phyloP scores from a whole-genome alignment of 2,113 vertebrate species.

The Murina feae region DNA sequence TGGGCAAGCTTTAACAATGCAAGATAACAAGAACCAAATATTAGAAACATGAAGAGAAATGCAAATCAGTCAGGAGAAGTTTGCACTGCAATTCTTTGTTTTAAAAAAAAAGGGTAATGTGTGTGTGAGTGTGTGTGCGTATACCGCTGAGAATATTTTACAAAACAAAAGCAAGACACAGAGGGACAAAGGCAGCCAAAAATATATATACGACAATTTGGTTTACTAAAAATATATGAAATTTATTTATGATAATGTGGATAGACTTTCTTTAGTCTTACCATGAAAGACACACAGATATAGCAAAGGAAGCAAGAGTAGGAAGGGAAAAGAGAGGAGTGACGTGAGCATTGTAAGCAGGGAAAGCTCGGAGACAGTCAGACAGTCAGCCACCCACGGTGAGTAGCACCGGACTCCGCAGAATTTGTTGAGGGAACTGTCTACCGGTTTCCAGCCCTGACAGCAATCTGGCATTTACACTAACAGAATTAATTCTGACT shows the following conservation, averaged over 20 bases:
- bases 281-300: constrained; percentile 93
- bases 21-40: constrained; percentile 86
- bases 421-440: rapidly evolving
- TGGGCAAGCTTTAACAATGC: constrained; percentile 91
- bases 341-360: constrained; percentile 84
- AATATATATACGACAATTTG: constrained; percentile 84
- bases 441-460: not conserved
- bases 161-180: constrained; percentile 88
- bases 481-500: not conserved
- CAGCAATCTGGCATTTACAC: rapidly evolving
- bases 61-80: constrained; percentile 79
- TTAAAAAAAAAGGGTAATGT: constrained; percentile 67
- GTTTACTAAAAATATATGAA: constrained; percentile 81
- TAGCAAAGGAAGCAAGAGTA: constrained; percentile 88
- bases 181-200: constrained; percentile 88
- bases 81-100: constrained; percentile 75
- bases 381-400: constrained; percentile 82
- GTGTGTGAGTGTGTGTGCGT: not conserved
- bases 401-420: constrained; percentile 27
- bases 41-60: constrained; percentile 83
- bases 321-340: constrained; percentile 89
- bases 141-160: constrained; percentile 78
- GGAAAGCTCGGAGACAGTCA: constrained; percentile 84
- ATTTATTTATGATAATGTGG: constrained; percentile 90
- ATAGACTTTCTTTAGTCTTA: constrained; percentile 94